Percentiles rank a stretch among this genome's conserved stretches.
These are phyloP conservation scores for Anguilla rostrata DNA, from an alignment of 2,113 vertebrate genomes.

Conservation along the genomic window DNA sequence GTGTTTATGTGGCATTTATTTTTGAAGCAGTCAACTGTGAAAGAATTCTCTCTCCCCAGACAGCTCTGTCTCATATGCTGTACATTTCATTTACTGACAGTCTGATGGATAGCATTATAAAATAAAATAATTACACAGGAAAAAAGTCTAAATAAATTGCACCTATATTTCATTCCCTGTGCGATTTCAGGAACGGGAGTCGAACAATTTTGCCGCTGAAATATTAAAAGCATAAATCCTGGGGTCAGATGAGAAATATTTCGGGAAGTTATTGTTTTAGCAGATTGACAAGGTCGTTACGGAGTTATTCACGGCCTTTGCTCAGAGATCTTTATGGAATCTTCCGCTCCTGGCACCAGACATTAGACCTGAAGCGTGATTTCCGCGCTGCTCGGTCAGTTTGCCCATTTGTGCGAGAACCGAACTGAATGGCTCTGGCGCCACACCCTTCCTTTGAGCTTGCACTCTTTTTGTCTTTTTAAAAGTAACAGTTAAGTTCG, in stretches of 20 bases:
- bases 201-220: constrained; percentile 82
- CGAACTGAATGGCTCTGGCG: background rate
- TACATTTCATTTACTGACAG: constrained; percentile 82
- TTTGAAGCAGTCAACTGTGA: constrained; percentile 76
- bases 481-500: background rate
- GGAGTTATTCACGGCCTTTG: background rate
- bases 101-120: constrained; percentile 89
- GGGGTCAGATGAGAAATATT: constrained; percentile 75
- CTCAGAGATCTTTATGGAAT: constrained; percentile 51
- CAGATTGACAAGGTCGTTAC: constrained; percentile 77
- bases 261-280: constrained; percentile 74
- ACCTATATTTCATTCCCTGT: constrained; percentile 79
- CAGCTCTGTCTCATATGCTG: constrained; percentile 59
- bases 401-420: constrained; percentile 36
- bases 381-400: constrained; percentile 40
- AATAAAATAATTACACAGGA: constrained; percentile 82
- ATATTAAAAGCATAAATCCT: constrained; percentile 97
- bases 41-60: constrained; percentile 69
- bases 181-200: constrained; percentile 77
- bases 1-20: constrained; percentile 68
- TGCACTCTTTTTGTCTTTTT: background rate
- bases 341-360: constrained; percentile 38
- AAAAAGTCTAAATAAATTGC: constrained; percentile 86
- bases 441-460: background rate
- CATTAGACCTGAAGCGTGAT: constrained; percentile 53